Evolutionary conservation across 2,113 vertebrate species (phyloP), one percentile per base, ranked within the genome.

Genomic region (Capreolus pygargus): DNA sequence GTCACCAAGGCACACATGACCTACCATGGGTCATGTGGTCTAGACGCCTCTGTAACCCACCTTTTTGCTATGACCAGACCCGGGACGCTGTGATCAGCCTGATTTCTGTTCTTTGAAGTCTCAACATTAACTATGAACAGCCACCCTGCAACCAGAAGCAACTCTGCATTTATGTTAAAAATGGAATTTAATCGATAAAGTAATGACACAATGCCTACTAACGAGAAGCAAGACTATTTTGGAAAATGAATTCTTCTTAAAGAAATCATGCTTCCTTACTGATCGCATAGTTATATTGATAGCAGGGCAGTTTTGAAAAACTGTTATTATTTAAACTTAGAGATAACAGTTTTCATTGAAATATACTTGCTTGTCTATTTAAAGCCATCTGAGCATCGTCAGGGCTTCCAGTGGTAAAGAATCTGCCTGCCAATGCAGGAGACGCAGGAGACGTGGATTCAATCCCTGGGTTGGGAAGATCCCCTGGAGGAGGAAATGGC

Each of bases 41-140:
- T 88, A 94, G 79, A 98, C 90, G 76, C 81, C n/a, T 45, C 23
- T 95, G 93, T 70, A 70, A 91, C 92, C 95, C 52, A 90, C 96
- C 89, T 61, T 79, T 95, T 89, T 97, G 93, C 92, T 81, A 87
- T 52, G 86, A 57, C 94, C 91, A 97, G 89, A 95, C 0, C 0
- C 17, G 58, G 47, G 91, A 64, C 47, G 6, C 86, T 95, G 96
- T 93, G 91, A 95, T 94, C 95, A 84, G 50, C 50, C 96, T 76
- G 64, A 95, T 57, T 97, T 96, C 90, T 96, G 64, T 85, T 87
- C 85, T 98, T 97, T 95, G 96, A 91, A 96, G 97, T 92, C 94
- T 97, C 89, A 52, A 70, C 93, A 93, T 93, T 89, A 98, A 96
- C 79, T 94, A 92, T 52, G 97, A 97, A 96, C 89, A 0, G 1